phyloP scores from a whole-genome alignment of 2,888 invertebrate species.

The Lasioglossum leucozonium region DNA sequence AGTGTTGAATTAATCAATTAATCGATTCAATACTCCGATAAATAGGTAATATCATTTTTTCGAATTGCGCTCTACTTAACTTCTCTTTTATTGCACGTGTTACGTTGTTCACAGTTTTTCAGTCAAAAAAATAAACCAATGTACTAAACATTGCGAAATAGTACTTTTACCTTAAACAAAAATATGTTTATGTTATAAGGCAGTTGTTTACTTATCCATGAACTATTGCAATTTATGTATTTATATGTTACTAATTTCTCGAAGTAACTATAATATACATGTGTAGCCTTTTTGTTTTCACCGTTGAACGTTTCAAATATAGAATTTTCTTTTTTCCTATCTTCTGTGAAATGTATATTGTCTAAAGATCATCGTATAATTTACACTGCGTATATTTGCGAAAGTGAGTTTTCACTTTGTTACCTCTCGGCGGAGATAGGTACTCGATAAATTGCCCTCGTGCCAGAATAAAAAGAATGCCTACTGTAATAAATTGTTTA shows the following conservation, averaged over 20 bases:
- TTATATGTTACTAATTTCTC: conserved; percentile 26
- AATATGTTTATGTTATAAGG: not conserved
- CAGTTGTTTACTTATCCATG: not conserved
- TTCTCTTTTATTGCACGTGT: conserved; percentile 29
- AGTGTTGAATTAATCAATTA: conserved; percentile 24
- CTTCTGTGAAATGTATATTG: conserved; percentile 5
- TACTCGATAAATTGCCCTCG: conserved; percentile 26
- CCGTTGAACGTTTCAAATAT: conserved; percentile 8
- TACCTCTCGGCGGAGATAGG: conserved; percentile 18
- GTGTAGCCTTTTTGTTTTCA: conserved; percentile 22
- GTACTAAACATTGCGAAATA: conserved; percentile 10
- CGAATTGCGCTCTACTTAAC: not conserved
- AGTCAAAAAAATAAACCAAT: conserved; percentile 17
- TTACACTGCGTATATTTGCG: not conserved
- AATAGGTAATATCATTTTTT: conserved; percentile 13
- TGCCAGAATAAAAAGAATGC: not conserved
- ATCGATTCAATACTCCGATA: conserved; percentile 9
- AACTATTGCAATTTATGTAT: conserved; percentile 29
- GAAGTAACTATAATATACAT: conserved; percentile 2
- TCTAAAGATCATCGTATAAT: not conserved
- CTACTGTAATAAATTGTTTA: conserved; percentile 21
- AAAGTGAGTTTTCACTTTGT: conserved; percentile 5
- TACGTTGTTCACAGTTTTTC: conserved; percentile 12
- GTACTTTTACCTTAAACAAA: not conserved
- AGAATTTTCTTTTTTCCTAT: not conserved